These are phyloP conservation scores for Dendroctonus valens DNA, from an alignment of 1,140 invertebrate genomes.

Conservation along the genomic window DNA sequence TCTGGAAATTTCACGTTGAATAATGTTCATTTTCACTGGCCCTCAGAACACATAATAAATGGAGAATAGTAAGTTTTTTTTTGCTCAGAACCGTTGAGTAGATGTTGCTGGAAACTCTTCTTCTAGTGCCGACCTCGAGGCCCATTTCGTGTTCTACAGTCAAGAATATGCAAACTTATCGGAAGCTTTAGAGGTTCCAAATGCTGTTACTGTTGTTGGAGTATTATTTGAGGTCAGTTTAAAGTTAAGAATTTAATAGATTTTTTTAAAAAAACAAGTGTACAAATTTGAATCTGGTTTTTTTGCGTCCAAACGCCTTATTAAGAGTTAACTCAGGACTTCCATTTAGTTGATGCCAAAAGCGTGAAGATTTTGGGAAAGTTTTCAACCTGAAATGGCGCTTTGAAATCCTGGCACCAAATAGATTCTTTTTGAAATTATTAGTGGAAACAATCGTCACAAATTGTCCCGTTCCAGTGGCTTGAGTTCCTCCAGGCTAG, in stretches of 20 bases:
- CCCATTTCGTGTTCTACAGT: constrained; percentile 71
- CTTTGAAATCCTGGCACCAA: not conserved
- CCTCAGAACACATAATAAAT: constrained; percentile 72
- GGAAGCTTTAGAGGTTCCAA: constrained; percentile 55
- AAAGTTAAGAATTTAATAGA: constrained; percentile 20
- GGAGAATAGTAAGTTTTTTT: constrained; percentile 47
- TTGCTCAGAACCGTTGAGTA: not conserved
- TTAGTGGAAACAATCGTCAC: not conserved
- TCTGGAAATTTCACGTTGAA: constrained; percentile 58
- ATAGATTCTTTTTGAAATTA: not conserved
- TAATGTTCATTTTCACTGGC: constrained; percentile 78
- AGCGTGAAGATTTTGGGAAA: not conserved
- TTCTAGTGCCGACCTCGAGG: constrained; percentile 56
- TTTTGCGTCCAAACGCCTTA: too few relatives aligned
- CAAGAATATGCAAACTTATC: constrained; percentile 56
- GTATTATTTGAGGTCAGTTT: constrained; percentile 71
- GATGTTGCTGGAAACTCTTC: not conserved
- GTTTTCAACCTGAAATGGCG: too few relatives aligned
- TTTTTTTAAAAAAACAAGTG: too few relatives aligned
- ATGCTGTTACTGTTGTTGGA: constrained; percentile 68
- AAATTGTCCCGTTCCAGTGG: too few relatives aligned
- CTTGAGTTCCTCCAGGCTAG: too few relatives aligned
- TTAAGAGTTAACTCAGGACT: too few relatives aligned
- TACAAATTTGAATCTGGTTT: too few relatives aligned
- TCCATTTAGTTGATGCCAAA: not conserved